phyloP scores from a whole-genome alignment of 2,888 invertebrate genomes.

The Ferrisia virgata region DNA sequence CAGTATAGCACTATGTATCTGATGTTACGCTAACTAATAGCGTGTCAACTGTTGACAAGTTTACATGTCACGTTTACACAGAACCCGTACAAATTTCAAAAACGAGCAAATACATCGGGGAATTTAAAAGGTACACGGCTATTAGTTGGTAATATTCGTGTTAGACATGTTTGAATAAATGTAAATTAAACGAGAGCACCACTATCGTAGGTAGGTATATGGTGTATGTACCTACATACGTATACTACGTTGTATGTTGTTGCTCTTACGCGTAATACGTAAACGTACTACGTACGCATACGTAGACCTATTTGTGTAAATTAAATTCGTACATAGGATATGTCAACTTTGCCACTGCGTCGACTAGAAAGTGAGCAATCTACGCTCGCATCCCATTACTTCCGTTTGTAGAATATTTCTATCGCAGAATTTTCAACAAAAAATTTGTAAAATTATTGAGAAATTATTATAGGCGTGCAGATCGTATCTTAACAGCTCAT shows the following conservation, averaged over 20 bases:
- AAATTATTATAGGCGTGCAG: no score
- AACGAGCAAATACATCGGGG: slow-evolving; percentile 23
- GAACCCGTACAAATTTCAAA: slow-evolving; percentile 26
- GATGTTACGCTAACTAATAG: slow-evolving; percentile 5
- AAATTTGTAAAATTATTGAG: no score
- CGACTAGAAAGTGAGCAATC: no score
- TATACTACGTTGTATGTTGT: neutral
- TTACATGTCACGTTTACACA: slow-evolving; percentile 21
- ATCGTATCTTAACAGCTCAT: no score
- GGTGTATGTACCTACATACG: neutral
- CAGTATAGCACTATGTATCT: neutral
- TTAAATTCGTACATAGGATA: no score
- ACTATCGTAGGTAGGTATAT: no score
- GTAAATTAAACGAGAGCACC: neutral
- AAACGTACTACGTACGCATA: no score
- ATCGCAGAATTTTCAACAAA: no score
- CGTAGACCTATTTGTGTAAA: no score
- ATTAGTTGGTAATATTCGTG: slow-evolving; percentile 33
- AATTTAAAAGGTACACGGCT: slow-evolving; percentile 30
- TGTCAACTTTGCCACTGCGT: no score
- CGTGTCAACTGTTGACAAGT: slow-evolving; percentile 28
- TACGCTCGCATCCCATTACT: no score
- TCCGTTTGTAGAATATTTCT: no score
- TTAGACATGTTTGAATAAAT: slow-evolving; percentile 36
- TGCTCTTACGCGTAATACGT: neutral